These are phyloP conservation scores for Copsychus sechellarum DNA, from an alignment of 2,113 vertebrate species.

Conservation along the genomic window DNA sequence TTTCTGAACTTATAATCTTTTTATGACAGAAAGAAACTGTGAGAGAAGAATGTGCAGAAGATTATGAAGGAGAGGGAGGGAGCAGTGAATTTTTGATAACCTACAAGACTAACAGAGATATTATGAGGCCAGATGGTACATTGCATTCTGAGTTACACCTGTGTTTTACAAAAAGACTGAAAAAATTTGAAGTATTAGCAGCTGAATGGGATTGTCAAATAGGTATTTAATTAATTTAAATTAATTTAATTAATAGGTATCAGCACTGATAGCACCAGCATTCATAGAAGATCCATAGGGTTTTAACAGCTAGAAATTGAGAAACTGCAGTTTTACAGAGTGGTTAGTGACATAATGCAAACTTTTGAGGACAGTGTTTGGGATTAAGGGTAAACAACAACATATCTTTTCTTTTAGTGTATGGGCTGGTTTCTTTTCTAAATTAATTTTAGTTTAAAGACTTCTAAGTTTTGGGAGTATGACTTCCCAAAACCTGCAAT, in stretches of 20 bases:
- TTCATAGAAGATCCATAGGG: neutral
- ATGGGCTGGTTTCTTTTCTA: neutral
- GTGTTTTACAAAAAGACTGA: neutral
- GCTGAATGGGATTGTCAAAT: neutral
- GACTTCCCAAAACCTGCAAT: neutral
- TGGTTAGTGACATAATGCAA: neutral
- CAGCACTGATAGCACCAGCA: accelerated
- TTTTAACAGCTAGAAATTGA: neutral
- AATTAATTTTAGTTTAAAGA: neutral
- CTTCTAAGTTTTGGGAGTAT: neutral
- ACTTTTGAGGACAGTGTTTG: neutral
- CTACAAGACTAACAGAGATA: neutral
- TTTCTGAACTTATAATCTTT: neutral
- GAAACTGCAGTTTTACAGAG: neutral
- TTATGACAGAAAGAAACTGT: neutral
- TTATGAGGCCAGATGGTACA: neutral
- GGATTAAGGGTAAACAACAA: neutral
- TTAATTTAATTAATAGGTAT: neutral
- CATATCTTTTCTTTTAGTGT: neutral
- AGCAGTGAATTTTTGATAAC: neutral
- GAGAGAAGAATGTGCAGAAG: neutral
- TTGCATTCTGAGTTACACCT: neutral
- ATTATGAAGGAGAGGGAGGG: neutral
- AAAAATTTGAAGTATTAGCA: neutral
- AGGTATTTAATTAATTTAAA: neutral